Evolutionary conservation across 2,888 invertebrate genomes (phyloP), one percentile per base, ranked within the genome.

Genomic region (Cetonia aurata): DNA sequence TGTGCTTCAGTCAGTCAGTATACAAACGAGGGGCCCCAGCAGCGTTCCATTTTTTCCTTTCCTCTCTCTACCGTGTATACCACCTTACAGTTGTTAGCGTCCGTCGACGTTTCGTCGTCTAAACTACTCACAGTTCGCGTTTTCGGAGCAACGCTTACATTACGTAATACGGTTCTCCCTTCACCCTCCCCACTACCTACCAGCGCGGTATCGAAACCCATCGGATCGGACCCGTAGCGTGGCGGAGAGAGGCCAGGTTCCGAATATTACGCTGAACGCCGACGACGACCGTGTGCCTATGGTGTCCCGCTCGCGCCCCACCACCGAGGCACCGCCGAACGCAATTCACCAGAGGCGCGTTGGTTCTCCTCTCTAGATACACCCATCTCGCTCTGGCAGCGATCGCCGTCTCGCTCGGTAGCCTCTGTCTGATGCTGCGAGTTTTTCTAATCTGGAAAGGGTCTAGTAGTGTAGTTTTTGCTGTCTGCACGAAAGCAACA

Each of bases 391-490:
- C 6, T 17, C 25, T 12, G 17, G 17, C 9, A 9, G 31, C 25
- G 13, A 10, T n/a, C 41, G 12, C 41, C 41, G 17, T 57, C 37
- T 25, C 56, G 13, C 15, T 19, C 37, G n/a, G 37, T 17, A 4
- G 25, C 25, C 31, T 37, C 33, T 48, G 46, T 50, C 55, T 56
- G 62, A 50, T 65, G 62, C 62, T 65, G 62, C 37, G 77, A 79
- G 82, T 83, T 83, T 84, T 84, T 83, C 83, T 83, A 82, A 83
- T 82, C 83, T 83, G 78, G 70, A 77, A 80, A 33, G 33, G 33
- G 17, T 50, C 50, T 50, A 81, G 81, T 83, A 83, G 83, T 84
- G 78, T 83, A 83, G 83, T 83, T 83, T 84, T 83, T 83, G 82
- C 83, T 80, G 62, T 33, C 31, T 13, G 48, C 25, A 65, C 62